Conservation (phyloP, 2,113 vertebrate genomes). For the Aptenodytes forsteri region DNA sequence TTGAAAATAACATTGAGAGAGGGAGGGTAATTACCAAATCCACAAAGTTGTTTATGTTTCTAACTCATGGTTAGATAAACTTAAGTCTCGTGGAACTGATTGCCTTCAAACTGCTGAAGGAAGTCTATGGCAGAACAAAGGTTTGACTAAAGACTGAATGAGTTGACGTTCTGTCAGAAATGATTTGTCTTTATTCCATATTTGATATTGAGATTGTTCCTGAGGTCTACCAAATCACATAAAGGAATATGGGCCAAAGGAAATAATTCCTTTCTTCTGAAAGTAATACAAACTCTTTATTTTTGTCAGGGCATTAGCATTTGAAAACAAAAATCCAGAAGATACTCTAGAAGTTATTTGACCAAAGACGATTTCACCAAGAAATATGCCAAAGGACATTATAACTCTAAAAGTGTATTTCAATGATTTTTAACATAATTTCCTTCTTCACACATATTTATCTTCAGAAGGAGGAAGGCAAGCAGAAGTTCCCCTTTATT, state of each 20-base stretch:
- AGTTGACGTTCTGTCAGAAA: not conserved
- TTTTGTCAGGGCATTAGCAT: not conserved
- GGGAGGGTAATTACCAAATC: not conserved
- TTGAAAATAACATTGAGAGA: not conserved
- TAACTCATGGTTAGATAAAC: not conserved
- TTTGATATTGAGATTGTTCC: not conserved
- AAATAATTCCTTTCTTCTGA: not conserved
- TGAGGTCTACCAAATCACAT: not conserved
- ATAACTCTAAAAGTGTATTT: not conserved
- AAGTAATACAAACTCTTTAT: not conserved
- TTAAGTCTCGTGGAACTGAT: not conserved
- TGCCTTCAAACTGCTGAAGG: not conserved
- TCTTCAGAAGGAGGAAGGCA: not conserved
- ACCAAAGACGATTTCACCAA: not conserved
- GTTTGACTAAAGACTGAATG: not conserved
- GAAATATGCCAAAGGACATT: not conserved
- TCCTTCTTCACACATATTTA: not conserved
- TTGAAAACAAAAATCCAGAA: not conserved
- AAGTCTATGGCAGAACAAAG: not conserved
- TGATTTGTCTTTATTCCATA: not conserved
- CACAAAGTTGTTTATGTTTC: not conserved
- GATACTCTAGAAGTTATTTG: not conserved
- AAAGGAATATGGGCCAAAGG: not conserved
- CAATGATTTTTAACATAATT: not conserved
- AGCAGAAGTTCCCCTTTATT: not conserved